A percentile compares a stretch with the other conserved stretches of the same genome.
Evolutionary conservation across 2,797 vertebrate genomes (phyloP).

Genomic region (Syngnathus acus): DNA sequence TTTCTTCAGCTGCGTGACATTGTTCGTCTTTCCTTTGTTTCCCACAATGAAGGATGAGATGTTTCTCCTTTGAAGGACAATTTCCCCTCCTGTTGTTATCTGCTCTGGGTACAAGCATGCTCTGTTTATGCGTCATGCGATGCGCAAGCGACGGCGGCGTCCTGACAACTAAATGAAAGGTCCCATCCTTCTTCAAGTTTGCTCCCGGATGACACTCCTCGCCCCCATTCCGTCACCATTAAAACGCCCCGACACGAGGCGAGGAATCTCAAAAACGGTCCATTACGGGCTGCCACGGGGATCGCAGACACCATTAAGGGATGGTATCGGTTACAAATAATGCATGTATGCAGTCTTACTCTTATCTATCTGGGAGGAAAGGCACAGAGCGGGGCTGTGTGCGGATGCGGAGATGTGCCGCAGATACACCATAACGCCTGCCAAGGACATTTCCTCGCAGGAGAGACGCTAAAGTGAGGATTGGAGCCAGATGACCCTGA

Average conservation of each 20-base stretch:
- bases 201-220: conserved; percentile 69
- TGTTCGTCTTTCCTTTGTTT: neutral
- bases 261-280: conserved; percentile 68
- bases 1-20: conserved; percentile 6
- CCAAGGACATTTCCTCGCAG: conserved; percentile 45
- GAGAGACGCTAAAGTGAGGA: conserved; percentile 22
- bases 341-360: conserved; percentile 66
- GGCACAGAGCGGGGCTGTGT: conserved; percentile 37
- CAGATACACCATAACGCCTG: conserved; percentile 32
- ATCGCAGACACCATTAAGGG: conserved; percentile 68
- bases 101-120: conserved; percentile 40
- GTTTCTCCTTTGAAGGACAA: conserved; percentile 37
- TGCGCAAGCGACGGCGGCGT: conserved; percentile 51
- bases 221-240: conserved; percentile 76
- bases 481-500: conserved; percentile 15
- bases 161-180: conserved; percentile 71
- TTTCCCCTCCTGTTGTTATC: conserved; percentile 45
- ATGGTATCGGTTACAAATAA: conserved; percentile 74
- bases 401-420: conserved; percentile 26
- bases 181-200: conserved; percentile 62
- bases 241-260: conserved; percentile 61
- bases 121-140: conserved; percentile 56
- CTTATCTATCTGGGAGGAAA: conserved; percentile 57
- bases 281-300: conserved; percentile 70
- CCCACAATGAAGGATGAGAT: conserved; percentile 15